Percentiles rank a stretch among this genome's conserved stretches.
These are phyloP conservation scores for Alosa sapidissima DNA, from an alignment of 2,797 vertebrate genomes.

Conservation along the genomic window DNA sequence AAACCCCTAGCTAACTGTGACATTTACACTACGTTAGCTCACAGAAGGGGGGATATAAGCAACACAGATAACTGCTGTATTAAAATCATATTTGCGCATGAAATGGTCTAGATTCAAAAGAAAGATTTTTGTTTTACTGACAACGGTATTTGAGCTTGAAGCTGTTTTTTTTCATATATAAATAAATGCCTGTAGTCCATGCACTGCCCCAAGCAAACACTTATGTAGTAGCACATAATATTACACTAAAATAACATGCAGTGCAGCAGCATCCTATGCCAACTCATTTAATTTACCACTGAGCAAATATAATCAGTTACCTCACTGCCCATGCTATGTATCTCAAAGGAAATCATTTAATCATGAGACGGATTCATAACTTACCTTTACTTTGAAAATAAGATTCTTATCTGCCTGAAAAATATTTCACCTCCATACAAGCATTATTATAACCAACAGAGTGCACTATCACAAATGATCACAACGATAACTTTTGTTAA, in stretches of 20 bases:
- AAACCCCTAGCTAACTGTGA: slow-evolving; percentile 23
- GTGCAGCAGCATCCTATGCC: neutral
- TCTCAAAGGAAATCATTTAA: neutral
- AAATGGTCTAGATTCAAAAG: neutral
- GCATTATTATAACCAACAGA: neutral
- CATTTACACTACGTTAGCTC: slow-evolving; percentile 7
- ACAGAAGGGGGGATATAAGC: neutral
- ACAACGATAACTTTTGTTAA: neutral
- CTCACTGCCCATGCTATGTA: neutral
- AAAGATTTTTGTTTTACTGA: neutral
- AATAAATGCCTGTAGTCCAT: neutral
- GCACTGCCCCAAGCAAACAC: neutral
- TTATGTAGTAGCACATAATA: neutral
- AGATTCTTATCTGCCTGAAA: neutral
- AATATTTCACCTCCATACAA: neutral
- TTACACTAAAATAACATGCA: neutral
- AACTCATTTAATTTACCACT: neutral
- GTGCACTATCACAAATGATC: neutral
- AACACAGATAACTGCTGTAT: slow-evolving; percentile 11
- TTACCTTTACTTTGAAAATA: neutral
- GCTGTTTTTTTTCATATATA: neutral
- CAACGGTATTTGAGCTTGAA: neutral
- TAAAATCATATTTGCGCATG: neutral
- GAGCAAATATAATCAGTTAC: neutral
- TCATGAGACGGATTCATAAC: neutral